These are phyloP conservation scores for Isaurus tuberculatus DNA, from an alignment of 92 coral and sea anemone species.

Conservation along the genomic window DNA sequence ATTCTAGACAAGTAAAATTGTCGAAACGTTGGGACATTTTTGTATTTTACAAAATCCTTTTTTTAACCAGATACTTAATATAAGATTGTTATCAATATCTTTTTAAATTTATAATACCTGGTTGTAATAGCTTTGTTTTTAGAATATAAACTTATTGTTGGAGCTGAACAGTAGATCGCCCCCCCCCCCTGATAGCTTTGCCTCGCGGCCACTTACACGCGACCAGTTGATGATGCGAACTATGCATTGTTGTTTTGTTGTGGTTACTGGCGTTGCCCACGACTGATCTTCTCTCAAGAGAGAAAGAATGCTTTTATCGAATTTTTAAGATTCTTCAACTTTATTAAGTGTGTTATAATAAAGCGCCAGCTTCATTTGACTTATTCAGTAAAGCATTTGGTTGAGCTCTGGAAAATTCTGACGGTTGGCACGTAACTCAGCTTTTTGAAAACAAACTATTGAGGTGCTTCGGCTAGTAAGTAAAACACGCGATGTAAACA, in stretches of 20 bases:
- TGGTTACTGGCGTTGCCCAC: conserved; percentile 3
- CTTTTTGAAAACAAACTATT: not conserved
- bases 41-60: too few species aligned
- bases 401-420: not conserved
- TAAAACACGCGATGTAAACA: too few species aligned
- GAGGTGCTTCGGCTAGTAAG: too few species aligned
- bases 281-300: not conserved
- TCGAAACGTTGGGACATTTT: too few species aligned
- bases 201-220: conserved; percentile 4
- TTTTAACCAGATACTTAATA: too few species aligned
- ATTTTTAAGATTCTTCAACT: conserved; percentile 5
- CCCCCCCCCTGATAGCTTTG: not conserved
- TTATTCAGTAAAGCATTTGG: not conserved
- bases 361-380: not conserved
- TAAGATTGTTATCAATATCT: too few species aligned
- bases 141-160: not conserved
- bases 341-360: not conserved
- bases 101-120: too few species aligned
- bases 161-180: not conserved
- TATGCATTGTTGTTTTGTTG: conserved; percentile 26
- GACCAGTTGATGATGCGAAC: not conserved
- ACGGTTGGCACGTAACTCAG: not conserved
- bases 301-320: not conserved
- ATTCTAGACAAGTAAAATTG: too few species aligned
- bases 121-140: not conserved